These are phyloP conservation scores for Hippolais icterina DNA, from an alignment of 2,113 vertebrate species.

Conservation along the genomic window DNA sequence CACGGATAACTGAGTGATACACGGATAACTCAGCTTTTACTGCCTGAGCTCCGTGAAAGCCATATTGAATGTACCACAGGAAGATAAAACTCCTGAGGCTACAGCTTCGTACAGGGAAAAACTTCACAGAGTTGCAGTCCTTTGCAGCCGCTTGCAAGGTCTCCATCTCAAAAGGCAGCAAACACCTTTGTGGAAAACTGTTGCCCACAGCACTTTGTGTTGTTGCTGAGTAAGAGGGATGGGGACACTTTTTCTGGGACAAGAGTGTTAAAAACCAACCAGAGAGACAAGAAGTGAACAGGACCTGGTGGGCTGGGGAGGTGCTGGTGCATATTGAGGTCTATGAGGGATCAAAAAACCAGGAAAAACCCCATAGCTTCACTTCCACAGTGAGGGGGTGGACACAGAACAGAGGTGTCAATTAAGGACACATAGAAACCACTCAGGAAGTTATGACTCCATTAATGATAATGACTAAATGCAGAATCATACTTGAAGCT, in stretches of 20 bases:
- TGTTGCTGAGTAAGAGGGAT: not conserved
- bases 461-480: not conserved
- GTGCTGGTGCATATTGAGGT: not conserved
- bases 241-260: not conserved
- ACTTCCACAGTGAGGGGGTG: not conserved
- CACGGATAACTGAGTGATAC: not conserved
- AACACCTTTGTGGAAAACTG: not conserved
- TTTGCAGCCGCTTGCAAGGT: rapidly evolving
- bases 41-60: not conserved
- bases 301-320: not conserved
- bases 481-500: conserved; percentile 14
- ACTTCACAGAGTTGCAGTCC: not conserved
- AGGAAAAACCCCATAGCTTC: conserved; percentile 21
- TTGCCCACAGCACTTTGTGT: not conserved
- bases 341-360: not conserved
- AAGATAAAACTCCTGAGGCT: not conserved
- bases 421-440: not conserved
- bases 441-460: conserved; percentile 29
- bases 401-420: not conserved
- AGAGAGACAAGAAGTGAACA: not conserved
- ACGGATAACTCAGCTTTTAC: too few relatives aligned
- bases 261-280: not conserved
- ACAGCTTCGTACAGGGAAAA: not conserved
- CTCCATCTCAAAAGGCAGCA: not conserved
- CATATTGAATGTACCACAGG: not conserved